Base-by-base conservation (phyloP, 1,140 invertebrate genomes). In the Philotrypesis tridentata region DNA sequence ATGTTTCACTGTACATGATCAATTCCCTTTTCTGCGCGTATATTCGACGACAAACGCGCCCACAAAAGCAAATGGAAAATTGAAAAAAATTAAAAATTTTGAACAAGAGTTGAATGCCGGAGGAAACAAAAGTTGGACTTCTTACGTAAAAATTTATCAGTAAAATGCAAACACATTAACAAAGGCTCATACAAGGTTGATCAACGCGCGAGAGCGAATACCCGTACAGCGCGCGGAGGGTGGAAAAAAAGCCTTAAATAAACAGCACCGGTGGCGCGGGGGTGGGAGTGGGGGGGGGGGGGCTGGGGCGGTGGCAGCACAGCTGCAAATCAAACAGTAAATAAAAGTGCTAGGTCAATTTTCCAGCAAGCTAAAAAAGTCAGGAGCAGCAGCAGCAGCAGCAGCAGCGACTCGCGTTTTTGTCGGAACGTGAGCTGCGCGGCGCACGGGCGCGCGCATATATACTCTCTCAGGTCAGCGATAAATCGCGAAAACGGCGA, bases 401-500 rank as follows among this genome's bases (percentile, higher is more conserved):
- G 48, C 17, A 5, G 43, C 43, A 21, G 17, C 48, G 48, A 55
- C 25, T 74, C 67, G 29, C 71, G 37, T 74, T 74, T 71, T 55
- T 73, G 27, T 65, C 21, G 17, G 55, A 23, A 33, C 27, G 61
- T 65, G 68, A 65, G 25, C 55, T n/a, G n/a, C n/a, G n/a, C n/a
- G n/a, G 25, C 1, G 12, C 72, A 0, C 25, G 40, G 33, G 25
- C 4, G 23, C 72, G 0, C 25, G 40, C 33, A 74, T 11, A 31
- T 61, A 74, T 11, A 31, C 17, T 37, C 63, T 67, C 73, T 70
- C 80, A 63, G 67, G 63, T 82, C 74, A 61, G 80, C 67, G 67
- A 82, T 82, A 82, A 82, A 82, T 82, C 74, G 80, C 74, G 68
- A 77, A 77, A 77, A 70, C 73, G 73, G 80, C 80, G 80, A 72